Conservation (phyloP, 2,888 invertebrate genomes). For the Proisotoma minuta region DNA sequence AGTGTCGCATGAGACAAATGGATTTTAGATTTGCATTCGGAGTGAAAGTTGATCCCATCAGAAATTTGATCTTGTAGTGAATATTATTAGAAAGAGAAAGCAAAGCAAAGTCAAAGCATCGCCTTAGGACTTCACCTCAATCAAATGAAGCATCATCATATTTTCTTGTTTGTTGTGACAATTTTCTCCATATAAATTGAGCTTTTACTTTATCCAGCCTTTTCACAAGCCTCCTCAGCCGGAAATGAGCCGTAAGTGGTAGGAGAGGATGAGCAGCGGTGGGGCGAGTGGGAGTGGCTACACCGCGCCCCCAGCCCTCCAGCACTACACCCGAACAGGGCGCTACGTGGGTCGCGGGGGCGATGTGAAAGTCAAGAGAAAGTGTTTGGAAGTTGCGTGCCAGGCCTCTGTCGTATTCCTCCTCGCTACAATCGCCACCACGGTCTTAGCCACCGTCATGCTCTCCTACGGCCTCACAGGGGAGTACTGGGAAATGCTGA, state of each 20-base stretch:
- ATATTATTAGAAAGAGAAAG: too few relatives aligned
- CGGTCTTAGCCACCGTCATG: slow-evolving; percentile 72
- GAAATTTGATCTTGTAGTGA: too few relatives aligned
- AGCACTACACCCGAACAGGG: neutral
- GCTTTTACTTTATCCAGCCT: too few relatives aligned
- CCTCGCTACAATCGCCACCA: slow-evolving; percentile 58
- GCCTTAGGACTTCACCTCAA: neutral
- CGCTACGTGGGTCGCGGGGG: slow-evolving; percentile 5
- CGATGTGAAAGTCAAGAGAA: slow-evolving; percentile 55
- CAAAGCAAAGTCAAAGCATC: too few relatives aligned
- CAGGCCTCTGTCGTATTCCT: slow-evolving; percentile 62
- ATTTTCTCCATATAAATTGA: too few relatives aligned
- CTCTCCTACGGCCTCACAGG: slow-evolving; percentile 81
- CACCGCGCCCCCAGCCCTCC: slow-evolving; percentile 8
- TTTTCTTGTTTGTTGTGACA: neutral
- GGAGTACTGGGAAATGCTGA: slow-evolving; percentile 83
- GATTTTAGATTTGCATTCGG: too few relatives aligned
- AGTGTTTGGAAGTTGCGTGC: slow-evolving; percentile 60
- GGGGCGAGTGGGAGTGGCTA: slow-evolving; percentile 15
- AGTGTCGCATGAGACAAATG: too few relatives aligned
- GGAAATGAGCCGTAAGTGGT: neutral
- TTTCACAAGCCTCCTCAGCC: neutral
- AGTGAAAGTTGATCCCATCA: too few relatives aligned
- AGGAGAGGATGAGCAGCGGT: neutral
- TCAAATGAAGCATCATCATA: too few relatives aligned